phyloP scores from a whole-genome alignment of 2,113 vertebrate genomes.

The Labeo rohita region DNA sequence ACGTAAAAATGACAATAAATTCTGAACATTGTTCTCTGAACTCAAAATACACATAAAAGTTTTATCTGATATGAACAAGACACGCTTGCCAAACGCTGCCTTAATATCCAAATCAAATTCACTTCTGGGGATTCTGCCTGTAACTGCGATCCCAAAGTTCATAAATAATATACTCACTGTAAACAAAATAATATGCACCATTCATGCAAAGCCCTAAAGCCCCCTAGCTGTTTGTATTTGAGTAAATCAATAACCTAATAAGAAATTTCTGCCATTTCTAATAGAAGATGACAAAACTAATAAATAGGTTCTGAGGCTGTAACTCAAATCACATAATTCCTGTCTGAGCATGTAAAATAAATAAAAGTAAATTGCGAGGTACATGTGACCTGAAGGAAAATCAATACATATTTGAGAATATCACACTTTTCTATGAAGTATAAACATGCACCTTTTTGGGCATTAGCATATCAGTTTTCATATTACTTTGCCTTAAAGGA shows the following conservation, averaged over 20 bases:
- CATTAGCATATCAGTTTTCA: neutral
- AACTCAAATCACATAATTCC: neutral
- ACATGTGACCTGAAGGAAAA: neutral
- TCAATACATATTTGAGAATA: neutral
- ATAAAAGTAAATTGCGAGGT: neutral
- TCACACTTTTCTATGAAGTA: neutral
- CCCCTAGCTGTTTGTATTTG: constrained; percentile 21
- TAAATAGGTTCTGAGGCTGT: neutral
- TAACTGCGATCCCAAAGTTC: constrained; percentile 16
- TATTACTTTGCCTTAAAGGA: neutral
- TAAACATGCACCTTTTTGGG: neutral
- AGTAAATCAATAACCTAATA: constrained; percentile 31
- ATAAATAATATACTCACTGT: constrained; percentile 36
- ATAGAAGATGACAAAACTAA: constrained; percentile 19
- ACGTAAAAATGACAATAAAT: neutral
- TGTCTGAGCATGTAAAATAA: neutral
- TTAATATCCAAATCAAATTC: constrained; percentile 16
- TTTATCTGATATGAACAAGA: constrained; percentile 7
- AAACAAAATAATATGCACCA: constrained; percentile 36
- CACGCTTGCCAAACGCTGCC: neutral
- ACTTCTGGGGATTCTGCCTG: constrained; percentile 19
- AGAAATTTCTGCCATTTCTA: neutral
- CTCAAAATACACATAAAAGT: neutral
- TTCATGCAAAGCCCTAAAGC: neutral
- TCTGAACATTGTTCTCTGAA: neutral